A percentile compares a stretch with the other conserved stretches of the same genome.
Conservation (phyloP, 2,797 vertebrate genomes). For the Glyptemys insculpta region DNA sequence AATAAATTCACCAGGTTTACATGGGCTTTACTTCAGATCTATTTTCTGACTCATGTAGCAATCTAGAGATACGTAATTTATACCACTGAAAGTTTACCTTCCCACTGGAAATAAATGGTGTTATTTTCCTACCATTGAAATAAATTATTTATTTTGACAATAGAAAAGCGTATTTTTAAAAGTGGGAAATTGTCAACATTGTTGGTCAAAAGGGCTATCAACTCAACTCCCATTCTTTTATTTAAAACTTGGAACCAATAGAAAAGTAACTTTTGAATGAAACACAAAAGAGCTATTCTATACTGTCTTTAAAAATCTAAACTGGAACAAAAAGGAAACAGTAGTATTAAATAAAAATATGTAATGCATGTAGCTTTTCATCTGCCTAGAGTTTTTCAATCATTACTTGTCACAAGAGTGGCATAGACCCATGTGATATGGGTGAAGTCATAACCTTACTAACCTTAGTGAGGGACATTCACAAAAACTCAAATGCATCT, state of each 20-base stretch:
- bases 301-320: neutral
- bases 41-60: constrained; percentile 55
- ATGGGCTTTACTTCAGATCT: constrained; percentile 48
- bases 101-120: constrained; percentile 42
- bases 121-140: constrained; percentile 5
- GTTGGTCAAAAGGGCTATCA: neutral
- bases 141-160: constrained; percentile 36
- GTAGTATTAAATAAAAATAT: neutral
- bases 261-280: neutral
- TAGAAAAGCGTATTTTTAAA: constrained; percentile 21
- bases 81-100: constrained; percentile 49
- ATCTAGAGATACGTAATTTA: constrained; percentile 61
- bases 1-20: constrained; percentile 68
- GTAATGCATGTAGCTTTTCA: accelerated
- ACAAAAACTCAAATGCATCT: neutral
- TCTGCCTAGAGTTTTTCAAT: neutral
- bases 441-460: neutral
- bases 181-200: neutral
- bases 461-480: neutral
- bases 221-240: neutral
- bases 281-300: neutral
- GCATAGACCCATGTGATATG: accelerated
- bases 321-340: neutral
- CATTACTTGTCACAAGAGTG: neutral
- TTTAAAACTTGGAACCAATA: neutral